A percentile compares a stretch with the other conserved stretches of the same genome.
Evolutionary conservation across 1,140 invertebrate genomes (phyloP).

Genomic region (Phthorimaea operculella): DNA sequence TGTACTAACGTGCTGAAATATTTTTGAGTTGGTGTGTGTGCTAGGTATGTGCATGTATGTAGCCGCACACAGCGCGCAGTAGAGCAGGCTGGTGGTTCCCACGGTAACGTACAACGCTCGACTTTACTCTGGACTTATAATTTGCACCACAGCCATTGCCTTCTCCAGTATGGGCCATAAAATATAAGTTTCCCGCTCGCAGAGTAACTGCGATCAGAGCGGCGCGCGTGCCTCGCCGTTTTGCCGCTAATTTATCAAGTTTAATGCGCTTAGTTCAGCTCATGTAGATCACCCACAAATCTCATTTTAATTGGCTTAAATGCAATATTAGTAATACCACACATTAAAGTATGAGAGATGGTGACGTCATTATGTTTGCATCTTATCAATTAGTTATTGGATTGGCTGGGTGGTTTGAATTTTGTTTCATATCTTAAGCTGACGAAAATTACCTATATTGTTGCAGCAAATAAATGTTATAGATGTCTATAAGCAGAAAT

Average conservation of each 20-base stretch:
- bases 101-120: slow-evolving; percentile 51
- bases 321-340: no score
- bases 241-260: neutral
- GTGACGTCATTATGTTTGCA: no score
- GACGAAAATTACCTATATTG: no score
- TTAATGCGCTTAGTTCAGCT: no score
- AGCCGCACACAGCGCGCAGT: slow-evolving; percentile 12
- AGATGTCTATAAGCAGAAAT: no score
- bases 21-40: neutral
- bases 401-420: no score
- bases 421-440: no score
- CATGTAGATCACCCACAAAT: no score
- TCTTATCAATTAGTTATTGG: no score
- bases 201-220: neutral
- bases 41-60: slow-evolving; percentile 12
- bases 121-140: slow-evolving; percentile 41
- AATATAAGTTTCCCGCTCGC: slow-evolving; percentile 22
- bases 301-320: no score
- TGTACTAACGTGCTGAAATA: slow-evolving; percentile 6
- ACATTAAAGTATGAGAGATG: no score
- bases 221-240: neutral
- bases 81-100: slow-evolving; percentile 41
- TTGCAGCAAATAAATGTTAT: no score
- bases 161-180: slow-evolving; percentile 40
- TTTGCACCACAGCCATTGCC: slow-evolving; percentile 45